Conservation (phyloP, 1,140 invertebrate species). For the Elysia chlorotica region DNA sequence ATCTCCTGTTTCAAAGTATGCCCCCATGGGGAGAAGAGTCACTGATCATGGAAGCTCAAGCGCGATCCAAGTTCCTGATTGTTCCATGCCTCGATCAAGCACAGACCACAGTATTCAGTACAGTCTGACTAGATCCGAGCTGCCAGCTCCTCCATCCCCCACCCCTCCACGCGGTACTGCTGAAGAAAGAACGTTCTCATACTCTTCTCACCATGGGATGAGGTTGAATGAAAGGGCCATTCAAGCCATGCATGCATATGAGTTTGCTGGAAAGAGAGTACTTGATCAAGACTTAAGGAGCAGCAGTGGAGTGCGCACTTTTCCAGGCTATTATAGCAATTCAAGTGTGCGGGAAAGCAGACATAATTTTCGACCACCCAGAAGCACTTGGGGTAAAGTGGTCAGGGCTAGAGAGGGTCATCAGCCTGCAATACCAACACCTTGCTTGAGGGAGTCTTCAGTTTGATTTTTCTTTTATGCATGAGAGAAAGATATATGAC, state of each 20-base stretch:
- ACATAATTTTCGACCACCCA: neutral
- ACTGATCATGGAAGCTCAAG: conserved; percentile 34
- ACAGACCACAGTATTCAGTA: conserved; percentile 29
- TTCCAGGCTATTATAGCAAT: neutral
- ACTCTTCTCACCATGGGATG: neutral
- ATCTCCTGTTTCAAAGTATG: neutral
- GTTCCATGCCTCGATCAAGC: conserved; percentile 25
- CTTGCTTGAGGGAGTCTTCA: conserved; percentile 46
- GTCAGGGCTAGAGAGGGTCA: neutral
- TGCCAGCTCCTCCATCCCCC: conserved; percentile 3
- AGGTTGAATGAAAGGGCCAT: no score
- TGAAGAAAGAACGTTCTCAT: neutral
- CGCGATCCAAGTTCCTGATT: conserved; percentile 13
- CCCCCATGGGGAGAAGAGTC: conserved; percentile 9
- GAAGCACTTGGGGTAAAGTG: conserved; percentile 1
- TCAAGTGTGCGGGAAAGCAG: neutral
- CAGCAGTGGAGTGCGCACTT: no score
- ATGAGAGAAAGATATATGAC: no score
- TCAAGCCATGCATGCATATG: conserved; percentile 6
- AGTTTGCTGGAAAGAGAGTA: neutral
- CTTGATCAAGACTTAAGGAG: neutral
- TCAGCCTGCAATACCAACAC: conserved; percentile 23
- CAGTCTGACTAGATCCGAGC: neutral
- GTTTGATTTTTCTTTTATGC: conserved; percentile 35
- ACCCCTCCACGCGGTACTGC: conserved; percentile 7